Conservation (phyloP, 1,140 invertebrate species). For the Cyrtorhinus lividipennis region DNA sequence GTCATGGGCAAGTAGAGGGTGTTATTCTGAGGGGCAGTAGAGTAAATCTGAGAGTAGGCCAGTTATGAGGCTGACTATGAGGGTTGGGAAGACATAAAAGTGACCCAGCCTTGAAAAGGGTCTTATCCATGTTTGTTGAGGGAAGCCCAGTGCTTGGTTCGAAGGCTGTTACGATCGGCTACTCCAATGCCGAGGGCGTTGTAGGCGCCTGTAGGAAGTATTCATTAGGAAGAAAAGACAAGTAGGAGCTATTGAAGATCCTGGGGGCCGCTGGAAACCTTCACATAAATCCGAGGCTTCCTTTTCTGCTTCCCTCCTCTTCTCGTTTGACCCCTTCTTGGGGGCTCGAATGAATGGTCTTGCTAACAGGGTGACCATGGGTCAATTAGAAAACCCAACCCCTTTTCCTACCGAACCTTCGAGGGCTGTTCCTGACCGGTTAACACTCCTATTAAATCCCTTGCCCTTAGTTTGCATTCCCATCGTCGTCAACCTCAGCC, state of each 20-base stretch:
- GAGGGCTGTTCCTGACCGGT: conserved; percentile 3
- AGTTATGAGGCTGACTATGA: not conserved
- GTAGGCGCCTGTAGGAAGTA: not conserved
- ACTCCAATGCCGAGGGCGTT: too few relatives aligned
- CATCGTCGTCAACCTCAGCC: too few relatives aligned
- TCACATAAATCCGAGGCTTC: not conserved
- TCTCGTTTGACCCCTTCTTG: too few relatives aligned
- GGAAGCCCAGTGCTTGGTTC: not conserved
- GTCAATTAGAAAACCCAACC: conserved; percentile 8
- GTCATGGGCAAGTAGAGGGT: not conserved
- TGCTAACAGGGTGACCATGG: conserved; percentile 9
- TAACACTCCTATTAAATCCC: conserved; percentile 9
- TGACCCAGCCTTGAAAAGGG: not conserved
- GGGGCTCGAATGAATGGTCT: not conserved
- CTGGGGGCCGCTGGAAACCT: not conserved
- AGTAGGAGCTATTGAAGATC: not conserved
- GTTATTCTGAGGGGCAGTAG: not conserved
- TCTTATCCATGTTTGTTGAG: not conserved
- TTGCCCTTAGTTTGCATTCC: conserved; percentile 4
- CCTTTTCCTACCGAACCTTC: not conserved
- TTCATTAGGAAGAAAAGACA: conserved; percentile 10
- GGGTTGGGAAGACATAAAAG: not conserved
- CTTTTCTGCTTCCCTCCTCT: not conserved
- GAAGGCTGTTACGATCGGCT: not conserved
- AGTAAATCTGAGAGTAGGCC: not conserved